A percentile compares a stretch with the other conserved stretches of the same genome.
phyloP scores from a whole-genome alignment of 2,888 invertebrate genomes.

The Eubasilissa splendida region DNA sequence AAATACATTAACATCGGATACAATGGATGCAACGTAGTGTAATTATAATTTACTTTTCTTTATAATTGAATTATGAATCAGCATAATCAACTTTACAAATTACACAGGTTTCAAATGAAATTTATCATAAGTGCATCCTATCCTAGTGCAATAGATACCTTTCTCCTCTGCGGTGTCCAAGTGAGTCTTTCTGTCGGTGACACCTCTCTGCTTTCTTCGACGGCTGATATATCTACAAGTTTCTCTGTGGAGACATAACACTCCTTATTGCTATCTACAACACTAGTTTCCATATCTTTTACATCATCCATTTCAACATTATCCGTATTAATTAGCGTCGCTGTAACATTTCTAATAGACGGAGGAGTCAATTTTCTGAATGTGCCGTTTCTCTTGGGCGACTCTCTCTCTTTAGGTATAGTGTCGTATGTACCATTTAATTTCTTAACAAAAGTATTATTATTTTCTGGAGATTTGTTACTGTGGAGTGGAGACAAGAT shows the following conservation, averaged over 20 bases:
- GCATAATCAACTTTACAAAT: no score
- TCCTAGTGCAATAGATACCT: constrained; percentile 21
- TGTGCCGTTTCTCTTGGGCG: constrained; percentile 67
- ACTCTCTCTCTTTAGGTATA: constrained; percentile 63
- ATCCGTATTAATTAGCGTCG: constrained; percentile 65
- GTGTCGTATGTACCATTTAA: constrained; percentile 63
- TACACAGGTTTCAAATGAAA: no score
- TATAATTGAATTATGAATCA: no score
- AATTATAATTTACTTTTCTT: no score
- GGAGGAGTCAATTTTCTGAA: constrained; percentile 67
- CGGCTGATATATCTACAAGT: constrained; percentile 24
- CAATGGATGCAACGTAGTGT: no score
- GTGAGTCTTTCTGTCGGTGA: constrained; percentile 28
- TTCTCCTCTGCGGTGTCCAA: constrained; percentile 49
- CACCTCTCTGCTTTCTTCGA: constrained; percentile 18
- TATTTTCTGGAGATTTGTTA: constrained; percentile 31
- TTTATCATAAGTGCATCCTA: no score
- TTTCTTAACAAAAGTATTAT: constrained; percentile 39
- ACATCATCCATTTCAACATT: constrained; percentile 18
- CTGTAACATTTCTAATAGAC: constrained; percentile 63
- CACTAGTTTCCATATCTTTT: constrained; percentile 35
- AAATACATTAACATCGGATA: no score
- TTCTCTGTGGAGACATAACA: constrained; percentile 46
- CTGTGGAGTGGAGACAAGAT: constrained; percentile 57
- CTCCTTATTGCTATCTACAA: constrained; percentile 55